Evolutionary conservation across 2,797 vertebrate genomes (phyloP).

Genomic region (Acanthurus leucopareius): DNA sequence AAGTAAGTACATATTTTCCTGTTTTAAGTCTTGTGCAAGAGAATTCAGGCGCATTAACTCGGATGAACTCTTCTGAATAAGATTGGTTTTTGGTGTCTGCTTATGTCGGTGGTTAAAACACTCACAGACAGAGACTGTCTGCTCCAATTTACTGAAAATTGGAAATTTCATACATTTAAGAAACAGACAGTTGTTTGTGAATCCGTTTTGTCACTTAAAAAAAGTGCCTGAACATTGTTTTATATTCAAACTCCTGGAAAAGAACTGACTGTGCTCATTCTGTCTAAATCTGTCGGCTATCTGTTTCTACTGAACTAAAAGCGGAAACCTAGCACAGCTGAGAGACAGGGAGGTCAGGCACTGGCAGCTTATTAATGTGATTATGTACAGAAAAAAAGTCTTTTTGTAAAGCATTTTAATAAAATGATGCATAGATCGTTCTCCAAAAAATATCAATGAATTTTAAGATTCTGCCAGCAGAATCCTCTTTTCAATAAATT

Average conservation of each 20-base stretch:
- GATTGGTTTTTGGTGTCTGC: neutral
- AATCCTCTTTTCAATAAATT: neutral
- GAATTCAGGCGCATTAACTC: neutral
- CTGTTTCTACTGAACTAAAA: neutral
- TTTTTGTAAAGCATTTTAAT: slow-evolving; percentile 6
- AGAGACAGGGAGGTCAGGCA: neutral
- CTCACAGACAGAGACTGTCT: neutral
- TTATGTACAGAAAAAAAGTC: neutral
- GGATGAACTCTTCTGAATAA: neutral
- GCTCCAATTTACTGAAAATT: neutral
- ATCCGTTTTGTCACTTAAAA: neutral
- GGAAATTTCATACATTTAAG: neutral
- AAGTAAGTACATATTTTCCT: neutral
- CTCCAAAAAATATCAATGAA: neutral
- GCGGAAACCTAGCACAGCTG: neutral
- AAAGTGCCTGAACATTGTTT: neutral
- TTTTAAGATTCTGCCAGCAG: neutral
- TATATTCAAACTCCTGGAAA: neutral
- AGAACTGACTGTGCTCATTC: neutral
- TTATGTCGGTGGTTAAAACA: neutral
- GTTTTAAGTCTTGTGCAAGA: too few species aligned
- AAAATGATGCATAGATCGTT: neutral
- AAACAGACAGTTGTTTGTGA: neutral
- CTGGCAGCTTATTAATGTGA: neutral
- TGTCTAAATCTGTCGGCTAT: neutral